These are phyloP conservation scores for Nibea coibor DNA, from an alignment of 2,113 vertebrate genomes.

Conservation along the genomic window DNA sequence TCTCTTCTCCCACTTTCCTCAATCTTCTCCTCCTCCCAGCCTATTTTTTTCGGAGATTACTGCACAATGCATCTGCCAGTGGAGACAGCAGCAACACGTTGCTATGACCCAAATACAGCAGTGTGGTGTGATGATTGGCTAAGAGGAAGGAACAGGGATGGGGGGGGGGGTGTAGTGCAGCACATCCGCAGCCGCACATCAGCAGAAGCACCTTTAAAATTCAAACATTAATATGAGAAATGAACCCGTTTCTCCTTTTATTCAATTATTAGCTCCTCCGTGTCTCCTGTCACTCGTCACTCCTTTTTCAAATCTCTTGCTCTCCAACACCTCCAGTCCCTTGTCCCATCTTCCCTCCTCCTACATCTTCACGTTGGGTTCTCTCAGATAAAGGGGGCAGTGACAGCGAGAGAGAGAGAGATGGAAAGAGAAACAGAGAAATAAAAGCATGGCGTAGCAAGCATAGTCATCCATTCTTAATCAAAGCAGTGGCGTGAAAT, in stretches of 20 bases:
- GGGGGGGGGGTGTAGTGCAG: constrained; percentile 42
- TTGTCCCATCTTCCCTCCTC: constrained; percentile 21
- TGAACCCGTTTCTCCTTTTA: constrained; percentile 31
- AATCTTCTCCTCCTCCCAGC: constrained; percentile 52
- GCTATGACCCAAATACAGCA: constrained; percentile 85
- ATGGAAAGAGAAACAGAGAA: constrained; percentile 31
- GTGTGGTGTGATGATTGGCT: constrained; percentile 75
- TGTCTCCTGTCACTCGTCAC: constrained; percentile 28
- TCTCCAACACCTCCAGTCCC: not conserved
- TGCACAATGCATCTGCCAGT: constrained; percentile 80
- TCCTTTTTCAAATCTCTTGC: constrained; percentile 11
- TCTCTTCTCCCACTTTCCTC: constrained; percentile 43
- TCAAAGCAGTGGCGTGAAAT: constrained; percentile 57
- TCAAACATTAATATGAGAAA: constrained; percentile 78
- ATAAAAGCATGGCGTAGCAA: constrained; percentile 20
- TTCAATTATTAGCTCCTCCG: constrained; percentile 5
- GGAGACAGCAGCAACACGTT: constrained; percentile 77
- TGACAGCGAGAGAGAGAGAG: constrained; percentile 22
- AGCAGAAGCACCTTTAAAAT: constrained; percentile 77
- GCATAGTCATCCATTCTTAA: constrained; percentile 64
- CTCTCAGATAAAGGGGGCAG: constrained; percentile 30
- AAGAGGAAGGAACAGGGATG: constrained; percentile 58
- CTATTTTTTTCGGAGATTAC: constrained; percentile 80
- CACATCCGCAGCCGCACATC: constrained; percentile 68
- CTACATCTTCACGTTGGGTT: constrained; percentile 15